A percentile compares a stretch with the other conserved stretches of the same genome.
phyloP scores from a whole-genome alignment of 1,140 invertebrate species.

The Tigriopus japonicus region DNA sequence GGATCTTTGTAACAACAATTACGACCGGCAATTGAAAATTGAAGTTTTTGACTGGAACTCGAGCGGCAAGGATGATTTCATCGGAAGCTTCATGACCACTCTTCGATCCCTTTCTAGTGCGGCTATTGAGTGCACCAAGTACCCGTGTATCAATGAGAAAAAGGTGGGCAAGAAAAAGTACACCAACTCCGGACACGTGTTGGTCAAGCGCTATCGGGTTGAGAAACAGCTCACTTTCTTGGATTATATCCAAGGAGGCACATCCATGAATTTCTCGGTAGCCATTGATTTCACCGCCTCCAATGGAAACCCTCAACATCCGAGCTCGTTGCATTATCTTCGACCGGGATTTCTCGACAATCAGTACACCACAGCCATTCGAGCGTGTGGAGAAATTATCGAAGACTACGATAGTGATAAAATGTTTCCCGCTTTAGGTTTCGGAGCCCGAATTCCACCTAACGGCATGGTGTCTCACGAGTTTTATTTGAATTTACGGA shows the following conservation, averaged over 20 bases:
- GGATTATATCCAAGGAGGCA: conserved; percentile 31
- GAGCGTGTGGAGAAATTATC: conserved; percentile 40
- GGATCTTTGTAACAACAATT: conserved; percentile 33
- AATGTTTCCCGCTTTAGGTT: conserved; percentile 30
- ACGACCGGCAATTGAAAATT: conserved; percentile 29
- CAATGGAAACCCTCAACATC: conserved; percentile 35
- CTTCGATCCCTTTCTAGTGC: conserved; percentile 21
- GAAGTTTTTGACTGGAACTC: conserved; percentile 31
- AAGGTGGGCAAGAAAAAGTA: conserved; percentile 31
- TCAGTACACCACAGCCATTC: conserved; percentile 38
- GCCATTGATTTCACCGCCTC: conserved; percentile 42
- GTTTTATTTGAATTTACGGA: conserved; percentile 32
- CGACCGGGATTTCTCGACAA: conserved; percentile 24
- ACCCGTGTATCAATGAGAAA: conserved; percentile 27
- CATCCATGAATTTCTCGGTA: conserved; percentile 38
- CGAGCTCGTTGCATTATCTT: conserved; percentile 33
- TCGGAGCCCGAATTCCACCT: conserved; percentile 30
- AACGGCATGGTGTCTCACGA: conserved; percentile 29
- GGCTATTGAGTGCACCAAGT: conserved; percentile 20
- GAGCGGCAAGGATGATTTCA: conserved; percentile 30
- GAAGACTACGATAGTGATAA: conserved; percentile 39
- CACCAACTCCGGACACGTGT: conserved; percentile 26
- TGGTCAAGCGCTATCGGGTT: no score
- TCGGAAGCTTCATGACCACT: conserved; percentile 28
- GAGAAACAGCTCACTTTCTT: conserved; percentile 25